These are phyloP conservation scores for Hydrotaea diabolus DNA, from an alignment of 2,888 invertebrate genomes.

Conservation along the genomic window DNA sequence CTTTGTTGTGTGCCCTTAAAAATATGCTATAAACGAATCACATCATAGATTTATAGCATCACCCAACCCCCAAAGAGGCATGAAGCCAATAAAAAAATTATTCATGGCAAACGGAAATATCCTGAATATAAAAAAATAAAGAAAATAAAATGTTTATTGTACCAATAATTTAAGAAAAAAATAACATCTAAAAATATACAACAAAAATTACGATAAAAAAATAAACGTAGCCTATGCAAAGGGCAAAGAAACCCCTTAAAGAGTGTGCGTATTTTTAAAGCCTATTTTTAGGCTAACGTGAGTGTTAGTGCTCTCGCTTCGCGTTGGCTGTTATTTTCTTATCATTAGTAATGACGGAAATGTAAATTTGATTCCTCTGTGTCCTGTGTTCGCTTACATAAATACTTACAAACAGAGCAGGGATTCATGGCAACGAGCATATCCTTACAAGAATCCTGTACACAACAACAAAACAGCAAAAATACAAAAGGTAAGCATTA, in stretches of 20 bases:
- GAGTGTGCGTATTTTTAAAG: not conserved
- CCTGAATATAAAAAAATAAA: slow-evolving; percentile 16
- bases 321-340: not conserved
- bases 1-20: slow-evolving; percentile 1
- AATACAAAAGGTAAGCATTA: slow-evolving; percentile 36
- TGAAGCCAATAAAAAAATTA: not conserved
- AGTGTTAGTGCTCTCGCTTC: too few species aligned
- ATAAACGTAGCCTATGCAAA: not conserved
- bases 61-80: not conserved
- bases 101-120: not conserved
- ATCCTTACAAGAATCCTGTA: not conserved
- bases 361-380: slow-evolving; percentile 23
- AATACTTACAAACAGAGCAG: not conserved
- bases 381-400: not conserved
- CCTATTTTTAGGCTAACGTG: slow-evolving; percentile 45
- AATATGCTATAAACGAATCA: slow-evolving; percentile 21
- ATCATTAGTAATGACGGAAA: slow-evolving; percentile 42
- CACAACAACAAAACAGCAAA: not conserved
- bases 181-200: not conserved
- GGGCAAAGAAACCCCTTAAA: not conserved
- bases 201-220: slow-evolving; percentile 2
- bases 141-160: not conserved
- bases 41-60: not conserved
- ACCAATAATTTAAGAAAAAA: not conserved
- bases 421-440: too few species aligned